Conservation (phyloP, 2,113 vertebrate genomes). For the Epinephelus fuscoguttatus region DNA sequence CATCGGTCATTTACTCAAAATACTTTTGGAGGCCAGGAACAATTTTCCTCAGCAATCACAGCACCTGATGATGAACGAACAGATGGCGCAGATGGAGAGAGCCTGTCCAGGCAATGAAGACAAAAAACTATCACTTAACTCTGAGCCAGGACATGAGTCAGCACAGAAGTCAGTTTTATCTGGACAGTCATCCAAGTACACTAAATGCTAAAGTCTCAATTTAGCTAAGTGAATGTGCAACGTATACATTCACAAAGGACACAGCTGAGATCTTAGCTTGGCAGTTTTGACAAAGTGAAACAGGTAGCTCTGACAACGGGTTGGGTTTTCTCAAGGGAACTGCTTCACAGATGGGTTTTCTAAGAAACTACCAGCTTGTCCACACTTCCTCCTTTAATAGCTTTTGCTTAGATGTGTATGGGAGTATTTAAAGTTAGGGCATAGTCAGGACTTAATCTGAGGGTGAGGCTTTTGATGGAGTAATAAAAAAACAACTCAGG, state of each 20-base stretch:
- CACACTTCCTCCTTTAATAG: background rate
- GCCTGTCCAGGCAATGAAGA: background rate
- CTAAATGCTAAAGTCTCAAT: background rate
- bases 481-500: background rate
- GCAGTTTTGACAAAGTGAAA: background rate
- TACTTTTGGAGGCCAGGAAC: conserved; percentile 3
- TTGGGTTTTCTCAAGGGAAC: background rate
- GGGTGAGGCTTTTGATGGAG: background rate
- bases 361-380: background rate
- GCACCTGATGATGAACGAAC: conserved; percentile 38
- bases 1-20: conserved; percentile 18
- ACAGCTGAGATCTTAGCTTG: background rate
- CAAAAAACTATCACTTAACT: background rate
- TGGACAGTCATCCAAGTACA: background rate
- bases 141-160: background rate
- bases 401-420: background rate
- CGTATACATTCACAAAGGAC: background rate
- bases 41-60: background rate
- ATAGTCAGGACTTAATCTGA: background rate
- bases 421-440: background rate
- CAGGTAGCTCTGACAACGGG: background rate
- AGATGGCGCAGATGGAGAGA: conserved; percentile 36
- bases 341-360: background rate
- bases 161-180: background rate
- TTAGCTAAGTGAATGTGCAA: background rate